phyloP scores from a whole-genome alignment of 2,113 vertebrate genomes.

The Hemiprocne comata region DNA sequence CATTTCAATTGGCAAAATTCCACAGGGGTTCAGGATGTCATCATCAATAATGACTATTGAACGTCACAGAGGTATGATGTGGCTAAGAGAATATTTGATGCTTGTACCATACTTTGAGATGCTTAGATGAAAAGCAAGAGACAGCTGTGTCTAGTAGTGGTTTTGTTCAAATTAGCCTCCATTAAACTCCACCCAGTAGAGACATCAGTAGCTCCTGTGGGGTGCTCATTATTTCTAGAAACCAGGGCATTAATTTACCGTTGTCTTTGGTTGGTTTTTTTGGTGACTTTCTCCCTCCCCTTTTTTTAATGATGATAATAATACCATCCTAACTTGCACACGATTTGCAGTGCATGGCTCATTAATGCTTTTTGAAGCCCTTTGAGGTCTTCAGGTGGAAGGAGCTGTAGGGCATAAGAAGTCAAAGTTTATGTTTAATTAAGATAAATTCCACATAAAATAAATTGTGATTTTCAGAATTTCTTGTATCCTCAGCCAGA shows the following conservation, averaged over 20 bases:
- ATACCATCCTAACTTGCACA: not conserved
- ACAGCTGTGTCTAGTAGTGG: not conserved
- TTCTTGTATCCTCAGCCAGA: not conserved
- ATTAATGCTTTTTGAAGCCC: conserved; percentile 16
- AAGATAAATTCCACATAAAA: not conserved
- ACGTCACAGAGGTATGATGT: not conserved
- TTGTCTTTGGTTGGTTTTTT: not conserved
- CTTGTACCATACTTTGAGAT: not conserved
- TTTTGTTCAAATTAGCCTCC: not conserved
- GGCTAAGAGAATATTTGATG: not conserved
- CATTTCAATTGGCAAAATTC: not conserved
- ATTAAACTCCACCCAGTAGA: not conserved
- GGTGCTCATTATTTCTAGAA: conserved; percentile 16
- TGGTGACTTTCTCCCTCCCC: fast-evolving
- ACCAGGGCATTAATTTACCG: not conserved
- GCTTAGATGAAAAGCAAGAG: not conserved
- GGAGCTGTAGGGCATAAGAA: not conserved
- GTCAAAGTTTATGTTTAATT: conserved; percentile 9
- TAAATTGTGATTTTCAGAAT: not conserved
- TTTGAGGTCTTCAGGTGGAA: conserved; percentile 15
- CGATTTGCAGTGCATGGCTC: not conserved
- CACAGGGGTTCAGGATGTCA: not conserved
- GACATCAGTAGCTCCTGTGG: not conserved
- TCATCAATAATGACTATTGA: not conserved
- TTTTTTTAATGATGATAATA: not conserved